Conservation (phyloP, 1,140 invertebrate genomes). For the Microplitis mediator region DNA sequence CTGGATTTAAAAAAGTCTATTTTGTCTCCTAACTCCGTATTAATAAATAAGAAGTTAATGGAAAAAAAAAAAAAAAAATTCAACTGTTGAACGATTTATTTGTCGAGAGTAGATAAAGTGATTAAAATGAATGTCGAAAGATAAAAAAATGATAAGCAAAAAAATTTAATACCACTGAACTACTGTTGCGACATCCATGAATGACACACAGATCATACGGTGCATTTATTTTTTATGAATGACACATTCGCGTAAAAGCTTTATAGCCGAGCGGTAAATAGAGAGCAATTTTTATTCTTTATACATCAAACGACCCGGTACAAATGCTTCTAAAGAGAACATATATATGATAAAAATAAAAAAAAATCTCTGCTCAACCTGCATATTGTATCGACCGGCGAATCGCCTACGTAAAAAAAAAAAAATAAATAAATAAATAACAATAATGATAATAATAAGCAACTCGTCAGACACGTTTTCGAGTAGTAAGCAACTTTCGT, state of each 20-base stretch:
- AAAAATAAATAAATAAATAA: not conserved
- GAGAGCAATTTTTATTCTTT: constrained; percentile 6
- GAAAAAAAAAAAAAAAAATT: not conserved
- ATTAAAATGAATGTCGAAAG: too few relatives aligned
- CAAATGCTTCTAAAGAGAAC: not conserved
- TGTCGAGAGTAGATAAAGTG: too few relatives aligned
- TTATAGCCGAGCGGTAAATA: not conserved
- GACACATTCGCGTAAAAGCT: constrained; percentile 15
- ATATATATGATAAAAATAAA: not conserved
- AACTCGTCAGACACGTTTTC: constrained; percentile 1
- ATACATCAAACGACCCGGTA: constrained; percentile 1
- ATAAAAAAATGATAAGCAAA: too few relatives aligned
- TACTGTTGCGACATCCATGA: not conserved
- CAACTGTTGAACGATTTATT: too few relatives aligned
- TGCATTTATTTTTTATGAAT: constrained; percentile 11
- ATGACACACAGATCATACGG: constrained; percentile 6
- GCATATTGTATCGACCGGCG: constrained; percentile 6
- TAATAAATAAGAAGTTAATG: too few relatives aligned
- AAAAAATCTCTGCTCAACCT: constrained; percentile 3
- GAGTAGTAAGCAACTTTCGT: not conserved
- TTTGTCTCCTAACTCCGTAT: too few relatives aligned
- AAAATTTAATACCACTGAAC: too few relatives aligned
- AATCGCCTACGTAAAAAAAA: not conserved
- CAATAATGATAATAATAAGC: not conserved
- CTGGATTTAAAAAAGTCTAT: not conserved